These are phyloP conservation scores for Ophion obscuratus DNA, from an alignment of 2,888 invertebrate species.

Conservation along the genomic window DNA sequence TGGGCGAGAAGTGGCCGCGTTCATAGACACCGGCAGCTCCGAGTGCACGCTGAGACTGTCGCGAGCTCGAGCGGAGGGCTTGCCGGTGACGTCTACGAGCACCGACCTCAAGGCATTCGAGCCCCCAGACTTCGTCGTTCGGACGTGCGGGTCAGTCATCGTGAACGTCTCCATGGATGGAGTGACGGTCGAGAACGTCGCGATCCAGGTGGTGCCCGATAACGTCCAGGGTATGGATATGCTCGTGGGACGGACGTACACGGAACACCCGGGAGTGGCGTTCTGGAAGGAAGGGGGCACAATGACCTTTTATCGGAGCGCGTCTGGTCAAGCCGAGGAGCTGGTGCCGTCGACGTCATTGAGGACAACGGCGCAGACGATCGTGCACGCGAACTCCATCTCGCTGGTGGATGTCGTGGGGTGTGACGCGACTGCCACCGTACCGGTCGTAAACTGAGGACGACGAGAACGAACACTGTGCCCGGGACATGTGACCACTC, in stretches of 20 bases:
- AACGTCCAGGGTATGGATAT: constrained; percentile 17
- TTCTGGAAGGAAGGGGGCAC: constrained; percentile 15
- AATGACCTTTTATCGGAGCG: neutral
- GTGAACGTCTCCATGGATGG: constrained; percentile 16
- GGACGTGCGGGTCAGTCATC: neutral
- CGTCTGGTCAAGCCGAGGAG: too few species aligned
- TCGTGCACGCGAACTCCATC: neutral
- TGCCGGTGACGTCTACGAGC: neutral
- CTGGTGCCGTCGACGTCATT: neutral
- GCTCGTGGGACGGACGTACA: constrained; percentile 27
- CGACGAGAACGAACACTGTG: neutral
- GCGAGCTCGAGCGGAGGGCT: neutral
- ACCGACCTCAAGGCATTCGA: constrained; percentile 26
- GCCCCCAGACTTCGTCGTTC: neutral
- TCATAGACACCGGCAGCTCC: constrained; percentile 55
- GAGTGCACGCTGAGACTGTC: constrained; percentile 47
- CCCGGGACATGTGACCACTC: neutral
- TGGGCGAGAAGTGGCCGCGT: constrained; percentile 13
- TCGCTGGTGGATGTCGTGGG: neutral
- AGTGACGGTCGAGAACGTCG: neutral
- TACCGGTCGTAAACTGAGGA: neutral
- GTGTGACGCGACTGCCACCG: neutral
- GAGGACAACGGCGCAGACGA: neutral
- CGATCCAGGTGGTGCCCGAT: constrained; percentile 20
- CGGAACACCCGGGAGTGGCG: neutral